Evolutionary conservation across 35 echinoderm and acorn worm species (phyloP).

Genomic region (Diadema setosum): DNA sequence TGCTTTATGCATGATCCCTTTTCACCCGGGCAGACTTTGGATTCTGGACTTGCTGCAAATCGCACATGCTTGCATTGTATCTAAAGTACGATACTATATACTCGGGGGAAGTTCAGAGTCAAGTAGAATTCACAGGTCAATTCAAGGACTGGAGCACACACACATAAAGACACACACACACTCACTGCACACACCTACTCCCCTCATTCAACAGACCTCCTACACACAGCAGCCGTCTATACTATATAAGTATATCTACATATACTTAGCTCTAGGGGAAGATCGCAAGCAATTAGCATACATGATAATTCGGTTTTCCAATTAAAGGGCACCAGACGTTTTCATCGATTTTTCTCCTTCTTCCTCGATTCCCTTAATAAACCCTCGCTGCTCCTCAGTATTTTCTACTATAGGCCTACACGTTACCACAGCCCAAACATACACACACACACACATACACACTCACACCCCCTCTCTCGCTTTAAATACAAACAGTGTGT

Average conservation of each 20-base stretch:
- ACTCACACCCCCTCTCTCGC: no score
- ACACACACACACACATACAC: no score
- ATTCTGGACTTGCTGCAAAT: no score
- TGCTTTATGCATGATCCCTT: no score
- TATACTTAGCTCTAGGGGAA: neutral
- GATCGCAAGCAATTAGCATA: neutral
- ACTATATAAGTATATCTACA: neutral
- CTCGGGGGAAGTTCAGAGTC: neutral
- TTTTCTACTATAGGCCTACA: no score
- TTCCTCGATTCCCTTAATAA: no score
- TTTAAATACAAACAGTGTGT: no score
- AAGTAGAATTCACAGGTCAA: neutral
- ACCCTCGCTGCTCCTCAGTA: no score
- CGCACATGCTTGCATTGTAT: no score
- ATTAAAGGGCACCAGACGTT: neutral
- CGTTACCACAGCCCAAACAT: no score
- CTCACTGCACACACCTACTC: neutral
- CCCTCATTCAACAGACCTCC: neutral
- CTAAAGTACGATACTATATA: no score
- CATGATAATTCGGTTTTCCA: neutral
- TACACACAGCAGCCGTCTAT: neutral
- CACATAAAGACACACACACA: neutral
- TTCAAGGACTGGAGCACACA: neutral
- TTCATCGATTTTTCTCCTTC: neutral
- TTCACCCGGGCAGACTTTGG: no score